A percentile compares a stretch with the other conserved stretches of the same genome.
These are phyloP conservation scores for Leptopilina syphax DNA, from an alignment of 2,888 invertebrate species.

Conservation along the genomic window DNA sequence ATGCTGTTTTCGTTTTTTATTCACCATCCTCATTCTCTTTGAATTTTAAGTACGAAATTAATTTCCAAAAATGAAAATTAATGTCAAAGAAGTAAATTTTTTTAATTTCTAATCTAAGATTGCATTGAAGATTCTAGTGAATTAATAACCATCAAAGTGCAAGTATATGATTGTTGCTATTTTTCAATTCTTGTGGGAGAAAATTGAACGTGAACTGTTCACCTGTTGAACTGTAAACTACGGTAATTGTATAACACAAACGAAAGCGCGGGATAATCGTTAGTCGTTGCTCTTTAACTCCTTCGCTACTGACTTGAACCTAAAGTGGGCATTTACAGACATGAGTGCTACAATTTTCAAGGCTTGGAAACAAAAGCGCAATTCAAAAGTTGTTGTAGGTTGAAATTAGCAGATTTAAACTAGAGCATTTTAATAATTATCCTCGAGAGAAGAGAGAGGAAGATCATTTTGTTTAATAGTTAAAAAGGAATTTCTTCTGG, in stretches of 20 bases:
- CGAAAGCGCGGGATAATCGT: conserved; percentile 32
- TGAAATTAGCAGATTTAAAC: conserved; percentile 27
- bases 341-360: conserved; percentile 28
- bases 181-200: conserved; percentile 5
- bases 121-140: too few relatives aligned
- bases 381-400: conserved; percentile 30
- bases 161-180: conserved; percentile 8
- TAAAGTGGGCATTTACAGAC: conserved; percentile 41
- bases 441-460: conserved; percentile 14
- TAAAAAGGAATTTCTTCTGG: conserved; percentile 22
- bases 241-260: conserved; percentile 34
- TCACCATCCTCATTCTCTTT: background rate
- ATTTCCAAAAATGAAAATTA: background rate
- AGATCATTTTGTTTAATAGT: conserved; percentile 10
- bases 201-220: conserved; percentile 32
- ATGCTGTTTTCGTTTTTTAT: background rate
- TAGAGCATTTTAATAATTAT: conserved; percentile 35
- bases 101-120: too few relatives aligned
- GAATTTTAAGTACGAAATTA: conserved; percentile 2
- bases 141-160: too few relatives aligned
- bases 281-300: conserved; percentile 38
- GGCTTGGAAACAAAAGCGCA: conserved; percentile 25
- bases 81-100: background rate
- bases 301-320: conserved; percentile 39
- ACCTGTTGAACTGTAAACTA: conserved; percentile 41